phyloP scores from a whole-genome alignment of 2,113 vertebrate genomes.

The Camelus bactrianus region DNA sequence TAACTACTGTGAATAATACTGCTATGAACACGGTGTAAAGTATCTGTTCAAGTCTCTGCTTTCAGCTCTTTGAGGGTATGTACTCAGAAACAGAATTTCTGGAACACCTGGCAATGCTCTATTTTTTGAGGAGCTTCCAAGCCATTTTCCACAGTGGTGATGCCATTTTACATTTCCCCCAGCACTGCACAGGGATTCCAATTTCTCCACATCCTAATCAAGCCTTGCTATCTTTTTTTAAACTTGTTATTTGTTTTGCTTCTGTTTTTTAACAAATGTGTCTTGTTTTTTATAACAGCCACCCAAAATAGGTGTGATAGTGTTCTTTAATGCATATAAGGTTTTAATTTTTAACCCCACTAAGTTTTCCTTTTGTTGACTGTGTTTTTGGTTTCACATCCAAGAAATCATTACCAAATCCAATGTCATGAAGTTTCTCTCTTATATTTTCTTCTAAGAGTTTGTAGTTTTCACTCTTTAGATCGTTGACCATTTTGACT shows the following conservation, averaged over 20 bases:
- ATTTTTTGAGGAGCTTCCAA: background rate
- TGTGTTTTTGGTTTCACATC: background rate
- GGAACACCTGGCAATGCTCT: background rate
- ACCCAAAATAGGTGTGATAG: background rate
- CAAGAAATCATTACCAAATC: background rate
- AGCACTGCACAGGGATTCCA: accelerated
- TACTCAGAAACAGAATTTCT: background rate
- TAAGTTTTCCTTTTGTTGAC: background rate
- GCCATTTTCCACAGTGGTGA: background rate
- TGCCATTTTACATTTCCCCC: background rate
- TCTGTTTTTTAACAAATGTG: background rate
- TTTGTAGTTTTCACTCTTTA: background rate
- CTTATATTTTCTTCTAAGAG: background rate
- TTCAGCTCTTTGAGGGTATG: background rate
- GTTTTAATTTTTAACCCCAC: background rate
- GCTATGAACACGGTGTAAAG: background rate
- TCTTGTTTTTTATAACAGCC: background rate
- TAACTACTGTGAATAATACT: background rate
- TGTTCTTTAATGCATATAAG: background rate
- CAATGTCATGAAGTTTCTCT: background rate
- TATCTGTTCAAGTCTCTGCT: background rate
- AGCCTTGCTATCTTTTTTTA: background rate
- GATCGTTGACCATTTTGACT: background rate
- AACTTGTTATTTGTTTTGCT: background rate
- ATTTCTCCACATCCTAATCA: background rate